phyloP scores from a whole-genome alignment of 2,113 vertebrate species.

The Haliaeetus leucogaster region DNA sequence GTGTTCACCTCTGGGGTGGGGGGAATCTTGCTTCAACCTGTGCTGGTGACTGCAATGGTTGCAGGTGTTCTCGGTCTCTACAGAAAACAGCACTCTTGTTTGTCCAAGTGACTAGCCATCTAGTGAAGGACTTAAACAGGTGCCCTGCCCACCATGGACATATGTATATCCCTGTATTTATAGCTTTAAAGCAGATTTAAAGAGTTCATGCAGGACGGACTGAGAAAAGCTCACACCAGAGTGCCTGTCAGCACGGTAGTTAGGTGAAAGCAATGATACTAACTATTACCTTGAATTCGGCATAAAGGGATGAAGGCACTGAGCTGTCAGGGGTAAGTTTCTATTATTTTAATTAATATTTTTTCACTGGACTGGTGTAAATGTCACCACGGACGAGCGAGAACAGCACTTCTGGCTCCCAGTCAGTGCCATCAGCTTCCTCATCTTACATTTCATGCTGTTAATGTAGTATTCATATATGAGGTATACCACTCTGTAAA shows the following conservation, averaged over 20 bases:
- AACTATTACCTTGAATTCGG: background rate
- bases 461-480: background rate
- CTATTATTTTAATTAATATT: background rate
- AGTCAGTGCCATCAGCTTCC: background rate
- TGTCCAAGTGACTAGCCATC: background rate
- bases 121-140: background rate
- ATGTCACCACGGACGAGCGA: fast-evolving
- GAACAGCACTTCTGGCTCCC: background rate
- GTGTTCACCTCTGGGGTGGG: background rate
- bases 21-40: background rate
- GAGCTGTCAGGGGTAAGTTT: background rate
- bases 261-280: background rate
- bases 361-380: background rate
- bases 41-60: background rate
- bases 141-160: background rate
- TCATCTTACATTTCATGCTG: background rate
- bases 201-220: background rate
- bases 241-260: background rate
- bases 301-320: background rate
- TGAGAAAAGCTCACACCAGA: background rate
- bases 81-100: background rate
- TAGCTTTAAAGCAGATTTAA: background rate
- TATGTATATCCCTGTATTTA: fast-evolving
- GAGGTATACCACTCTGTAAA: background rate
- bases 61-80: background rate